These are phyloP conservation scores for Cephus pygmeus DNA, from an alignment of 2,888 invertebrate species.

Conservation along the genomic window DNA sequence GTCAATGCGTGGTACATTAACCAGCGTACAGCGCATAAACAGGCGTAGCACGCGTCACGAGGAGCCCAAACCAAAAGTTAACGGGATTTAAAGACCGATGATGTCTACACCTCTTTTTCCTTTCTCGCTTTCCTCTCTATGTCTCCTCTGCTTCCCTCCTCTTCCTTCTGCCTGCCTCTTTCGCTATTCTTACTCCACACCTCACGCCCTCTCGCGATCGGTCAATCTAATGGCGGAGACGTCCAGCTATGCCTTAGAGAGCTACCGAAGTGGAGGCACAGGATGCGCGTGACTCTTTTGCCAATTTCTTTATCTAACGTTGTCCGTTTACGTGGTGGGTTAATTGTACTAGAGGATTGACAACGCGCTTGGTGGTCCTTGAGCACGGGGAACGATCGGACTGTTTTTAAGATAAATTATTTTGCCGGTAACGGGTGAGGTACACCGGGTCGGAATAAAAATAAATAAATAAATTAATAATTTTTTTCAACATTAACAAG, in stretches of 20 bases:
- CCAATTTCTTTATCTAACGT: slow-evolving; percentile 38
- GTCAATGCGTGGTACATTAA: not conserved
- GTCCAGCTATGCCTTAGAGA: slow-evolving; percentile 37
- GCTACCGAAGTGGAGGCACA: slow-evolving; percentile 37
- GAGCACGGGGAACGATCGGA: not conserved
- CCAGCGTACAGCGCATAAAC: slow-evolving; percentile 37
- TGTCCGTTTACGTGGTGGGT: not conserved
- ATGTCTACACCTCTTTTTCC: slow-evolving; percentile 30
- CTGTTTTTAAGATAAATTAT: not conserved
- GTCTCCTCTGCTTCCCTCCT: slow-evolving; percentile 7
- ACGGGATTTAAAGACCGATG: slow-evolving; percentile 61
- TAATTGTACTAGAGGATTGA: not conserved
- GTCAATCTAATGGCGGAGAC: slow-evolving; percentile 38
- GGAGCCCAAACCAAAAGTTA: slow-evolving; percentile 29
- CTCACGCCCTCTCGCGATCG: slow-evolving; percentile 31
- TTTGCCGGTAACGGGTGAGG: not conserved
- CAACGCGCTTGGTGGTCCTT: not conserved
- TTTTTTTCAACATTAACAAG: no score
- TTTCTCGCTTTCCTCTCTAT: slow-evolving; percentile 13
- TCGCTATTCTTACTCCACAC: slow-evolving; percentile 18
- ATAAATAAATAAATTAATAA: not conserved
- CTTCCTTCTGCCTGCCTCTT: slow-evolving; percentile 19
- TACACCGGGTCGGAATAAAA: accelerated
- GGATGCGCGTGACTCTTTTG: slow-evolving; percentile 61
- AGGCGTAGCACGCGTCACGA: slow-evolving; percentile 42